Evolutionary conservation across 2,113 vertebrate genomes (phyloP), one percentile per base, ranked within the genome.

Genomic region (Micronycteris hirsuta): DNA sequence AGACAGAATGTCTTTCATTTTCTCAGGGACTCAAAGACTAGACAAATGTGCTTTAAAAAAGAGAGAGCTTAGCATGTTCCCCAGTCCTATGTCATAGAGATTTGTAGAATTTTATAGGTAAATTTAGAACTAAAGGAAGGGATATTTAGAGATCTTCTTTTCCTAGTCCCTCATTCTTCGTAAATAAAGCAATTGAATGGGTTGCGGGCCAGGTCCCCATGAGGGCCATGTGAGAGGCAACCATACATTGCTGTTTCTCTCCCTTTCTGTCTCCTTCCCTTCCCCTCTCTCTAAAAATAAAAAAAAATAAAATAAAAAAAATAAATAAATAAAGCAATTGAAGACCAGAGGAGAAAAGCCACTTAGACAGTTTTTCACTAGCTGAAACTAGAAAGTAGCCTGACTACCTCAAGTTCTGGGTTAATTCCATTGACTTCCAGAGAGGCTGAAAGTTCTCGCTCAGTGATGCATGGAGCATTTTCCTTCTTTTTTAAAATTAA

Each of bases 91-190:
- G 38, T 65, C n/a, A 26, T 43, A 16, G 26, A 81, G 19, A 49
- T 67, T 61, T 61, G 26, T 77, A 70, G 80, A 73, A 71, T 73
- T 96, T 76, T 47, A 52, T 33, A 93, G 61, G 52, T 82, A 86
- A 96, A 95, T 45, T 74, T 67, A 90, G 74, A 92, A 49, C 65
- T 86, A 67, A 52, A 82, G 31, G 65, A 78, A 92, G 77, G n/a
- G 84, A 81, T 3, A 43, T 76, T 91, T 41, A 70, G 38, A 76
- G 26, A 90, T 74, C 22, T 65, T 87, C 76, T 91, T 95, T 86
- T 91, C 58, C 78, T 84, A 71, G 15, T 71, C 52, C 38, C 12
- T 81, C 41, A 52, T 88, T 63, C 71, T 80, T 7, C 68, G 10
- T 33, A 85, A 67, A n/a, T n/a, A n/a, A n/a, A n/a, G n/a, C n/a